Percentiles rank a stretch among this genome's conserved stretches.
Evolutionary conservation across 2,888 invertebrate species (phyloP).

Genomic region (Dynastes tityus): DNA sequence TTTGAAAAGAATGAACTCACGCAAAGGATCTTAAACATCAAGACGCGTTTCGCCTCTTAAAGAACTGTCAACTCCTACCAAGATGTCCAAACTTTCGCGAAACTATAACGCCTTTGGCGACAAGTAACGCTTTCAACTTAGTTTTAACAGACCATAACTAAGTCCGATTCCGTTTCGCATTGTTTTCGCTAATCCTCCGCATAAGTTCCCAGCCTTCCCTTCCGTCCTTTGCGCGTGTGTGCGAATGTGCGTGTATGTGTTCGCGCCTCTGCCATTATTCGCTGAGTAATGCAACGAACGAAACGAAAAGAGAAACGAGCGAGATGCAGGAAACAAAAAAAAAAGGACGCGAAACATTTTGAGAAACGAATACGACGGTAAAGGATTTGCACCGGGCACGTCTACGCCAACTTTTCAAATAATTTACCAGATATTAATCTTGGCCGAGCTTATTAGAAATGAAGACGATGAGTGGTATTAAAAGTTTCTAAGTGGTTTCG

Average conservation of each 20-base stretch:
- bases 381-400: slow-evolving; percentile 42
- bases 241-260: too few species aligned
- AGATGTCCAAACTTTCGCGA: slow-evolving; percentile 22
- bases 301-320: background rate
- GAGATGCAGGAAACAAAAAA: background rate
- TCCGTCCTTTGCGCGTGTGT: slow-evolving; percentile 2
- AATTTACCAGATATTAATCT: slow-evolving; percentile 51
- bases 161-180: slow-evolving; percentile 37
- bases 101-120: slow-evolving; percentile 40
- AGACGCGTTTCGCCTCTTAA: slow-evolving; percentile 28
- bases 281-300: slow-evolving; percentile 20
- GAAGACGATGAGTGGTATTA: slow-evolving; percentile 48
- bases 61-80: background rate
- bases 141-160: slow-evolving; percentile 38
- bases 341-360: slow-evolving; percentile 21
- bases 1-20: background rate
- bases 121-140: slow-evolving; percentile 42
- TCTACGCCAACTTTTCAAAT: slow-evolving; percentile 47
- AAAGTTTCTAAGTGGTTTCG: slow-evolving; percentile 43
- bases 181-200: slow-evolving; percentile 40
- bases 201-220: slow-evolving; percentile 11
- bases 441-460: slow-evolving; percentile 48
- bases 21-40: slow-evolving; percentile 15
- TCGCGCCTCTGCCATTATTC: slow-evolving; percentile 6
- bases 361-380: slow-evolving; percentile 10